Base-by-base conservation (phyloP, 2,797 vertebrate species). In the Hozukius guyotensis region DNA sequence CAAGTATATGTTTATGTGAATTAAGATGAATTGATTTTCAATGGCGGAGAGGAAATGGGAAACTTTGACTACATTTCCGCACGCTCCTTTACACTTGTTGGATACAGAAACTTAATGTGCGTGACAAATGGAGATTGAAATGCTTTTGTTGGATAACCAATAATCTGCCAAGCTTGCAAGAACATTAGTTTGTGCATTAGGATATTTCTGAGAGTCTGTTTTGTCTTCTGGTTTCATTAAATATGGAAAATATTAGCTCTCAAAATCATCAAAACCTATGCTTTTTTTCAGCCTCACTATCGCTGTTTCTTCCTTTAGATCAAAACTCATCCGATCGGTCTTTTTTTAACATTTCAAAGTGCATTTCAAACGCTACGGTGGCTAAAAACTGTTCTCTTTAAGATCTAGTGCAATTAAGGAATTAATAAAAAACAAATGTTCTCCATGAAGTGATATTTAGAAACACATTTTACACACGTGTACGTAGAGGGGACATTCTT, bases 1-100 rank as follows among this genome's bases (percentile, higher is more conserved):
- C 8, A 25, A 72, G 46, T 61, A 56, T 61, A n/a, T 73, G 69
- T 82, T 72, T 61, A 70, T 56, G 25, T 34, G 22, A 66, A 72
- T 81, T 59, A 80, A 72, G 76, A 82, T 74, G 7, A 78, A 89
- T 60, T 59, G 53, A 72, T 69, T 80, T 79, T 49, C 16, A 52
- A 4, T 55, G 60, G 52, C 32, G 24, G 46, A 63, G 42, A 68
- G 64, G 70, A 78, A 83, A 80, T 62, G 49, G 75, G 63, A 60
- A 66, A 69, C 20, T 56, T 11, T 65, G 49, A 68, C 27, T 52
- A 42, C 46, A 36, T 31, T 32, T 68, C 8, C 36, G 57, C 10
- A 27, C 8, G 36, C 12, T 8, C 6, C 10, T 61, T 79, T 22
- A 18, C 27, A 36, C 29, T 52, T 25, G 49, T 12, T 46, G 10